A percentile compares a stretch with the other conserved stretches of the same genome.
Conservation (phyloP, 2,888 invertebrate species). For the Resseliella maxima region DNA sequence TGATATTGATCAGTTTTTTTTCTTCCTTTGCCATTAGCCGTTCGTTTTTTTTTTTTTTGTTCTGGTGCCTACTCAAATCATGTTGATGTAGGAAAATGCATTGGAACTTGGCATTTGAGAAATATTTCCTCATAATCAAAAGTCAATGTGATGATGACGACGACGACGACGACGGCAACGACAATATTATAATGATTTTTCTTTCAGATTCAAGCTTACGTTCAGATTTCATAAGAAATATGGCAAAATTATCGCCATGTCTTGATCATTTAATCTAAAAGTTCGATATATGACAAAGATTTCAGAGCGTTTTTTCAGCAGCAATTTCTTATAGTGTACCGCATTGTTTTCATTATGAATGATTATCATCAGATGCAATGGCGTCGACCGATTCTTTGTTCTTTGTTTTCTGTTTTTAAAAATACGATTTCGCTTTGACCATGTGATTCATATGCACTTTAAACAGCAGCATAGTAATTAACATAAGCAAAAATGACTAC, state of each 20-base stretch:
- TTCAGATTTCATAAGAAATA: no score
- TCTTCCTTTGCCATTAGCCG: background rate
- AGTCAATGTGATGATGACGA: background rate
- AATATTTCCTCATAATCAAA: background rate
- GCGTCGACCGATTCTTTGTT: background rate
- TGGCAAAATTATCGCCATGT: background rate
- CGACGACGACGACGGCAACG: background rate
- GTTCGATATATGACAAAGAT: no score
- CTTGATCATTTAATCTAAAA: background rate
- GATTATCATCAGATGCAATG: no score
- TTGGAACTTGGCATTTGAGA: slow-evolving; percentile 7
- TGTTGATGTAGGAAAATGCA: background rate
- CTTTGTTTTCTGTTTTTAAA: background rate
- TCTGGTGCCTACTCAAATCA: background rate
- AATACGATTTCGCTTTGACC: background rate
- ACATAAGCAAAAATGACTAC: background rate
- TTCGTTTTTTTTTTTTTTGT: background rate
- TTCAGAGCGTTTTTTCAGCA: no score
- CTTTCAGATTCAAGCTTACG: background rate
- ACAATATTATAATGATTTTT: background rate
- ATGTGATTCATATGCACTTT: slow-evolving; percentile 9
- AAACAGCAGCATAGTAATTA: slow-evolving; percentile 31
- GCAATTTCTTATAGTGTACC: no score
- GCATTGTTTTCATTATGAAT: background rate
- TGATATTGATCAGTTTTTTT: background rate